Evolutionary conservation across 2,888 invertebrate genomes (phyloP).

Genomic region (Megastigmus dorsalis): DNA sequence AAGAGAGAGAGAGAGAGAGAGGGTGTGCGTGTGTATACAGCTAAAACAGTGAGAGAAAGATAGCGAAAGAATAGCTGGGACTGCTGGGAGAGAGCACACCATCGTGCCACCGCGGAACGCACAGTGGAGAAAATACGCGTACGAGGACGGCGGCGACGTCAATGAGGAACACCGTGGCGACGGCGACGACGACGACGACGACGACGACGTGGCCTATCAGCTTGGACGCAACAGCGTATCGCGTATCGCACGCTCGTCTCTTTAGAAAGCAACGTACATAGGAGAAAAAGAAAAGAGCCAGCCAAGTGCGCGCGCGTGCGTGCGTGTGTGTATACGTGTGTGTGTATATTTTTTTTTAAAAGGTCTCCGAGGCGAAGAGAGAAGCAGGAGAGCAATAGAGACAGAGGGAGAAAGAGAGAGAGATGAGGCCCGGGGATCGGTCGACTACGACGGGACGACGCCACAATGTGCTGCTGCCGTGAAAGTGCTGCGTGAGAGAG

Average conservation of each 20-base stretch:
- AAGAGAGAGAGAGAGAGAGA: no score
- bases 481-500: constrained; percentile 28
- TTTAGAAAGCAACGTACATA: background rate
- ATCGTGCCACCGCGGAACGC: background rate
- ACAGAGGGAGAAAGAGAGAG: constrained; percentile 18
- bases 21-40: background rate
- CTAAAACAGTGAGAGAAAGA: background rate
- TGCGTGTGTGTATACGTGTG: no score
- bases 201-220: no score
- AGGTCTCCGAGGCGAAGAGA: no score
- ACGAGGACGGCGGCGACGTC: no score
- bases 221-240: background rate
- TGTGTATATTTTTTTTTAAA: no score
- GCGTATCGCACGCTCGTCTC: background rate
- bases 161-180: no score
- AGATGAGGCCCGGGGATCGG: constrained; percentile 20
- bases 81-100: background rate
- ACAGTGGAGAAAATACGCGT: background rate
- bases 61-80: background rate
- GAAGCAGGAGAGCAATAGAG: background rate
- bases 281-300: background rate
- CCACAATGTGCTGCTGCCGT: constrained; percentile 27
- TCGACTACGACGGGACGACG: constrained; percentile 23
- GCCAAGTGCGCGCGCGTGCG: background rate
- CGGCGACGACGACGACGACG: no score